These are phyloP conservation scores for Halocynthia roretzi DNA, from an alignment of 23 tunicate genomes.

Conservation along the genomic window DNA sequence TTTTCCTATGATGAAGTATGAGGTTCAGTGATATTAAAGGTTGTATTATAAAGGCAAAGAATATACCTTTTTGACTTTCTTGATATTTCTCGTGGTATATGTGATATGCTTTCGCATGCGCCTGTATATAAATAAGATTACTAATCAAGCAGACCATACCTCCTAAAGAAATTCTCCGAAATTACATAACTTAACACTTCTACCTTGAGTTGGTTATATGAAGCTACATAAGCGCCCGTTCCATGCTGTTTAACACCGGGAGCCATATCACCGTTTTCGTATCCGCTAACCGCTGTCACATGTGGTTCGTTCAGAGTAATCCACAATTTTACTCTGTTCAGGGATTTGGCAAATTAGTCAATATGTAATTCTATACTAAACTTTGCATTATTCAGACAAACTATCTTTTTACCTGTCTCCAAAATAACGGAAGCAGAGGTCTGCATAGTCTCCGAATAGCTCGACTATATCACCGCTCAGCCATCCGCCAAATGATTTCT, in stretches of 20 bases:
- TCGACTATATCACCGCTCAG: conserved; percentile 48
- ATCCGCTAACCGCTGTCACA: conserved; percentile 40
- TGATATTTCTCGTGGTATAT: conserved; percentile 42
- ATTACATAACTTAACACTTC: too few relatives aligned
- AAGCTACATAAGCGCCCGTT: too few relatives aligned
- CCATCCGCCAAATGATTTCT: conserved; percentile 47
- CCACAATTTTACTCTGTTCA: conserved; percentile 54
- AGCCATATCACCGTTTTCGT: conserved; percentile 51
- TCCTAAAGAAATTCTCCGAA: too few relatives aligned
- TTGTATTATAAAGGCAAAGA: too few relatives aligned
- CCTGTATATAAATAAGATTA: neutral
- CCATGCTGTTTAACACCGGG: conserved; percentile 36
- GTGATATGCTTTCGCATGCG: conserved; percentile 65
- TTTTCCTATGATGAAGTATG: conserved; percentile 11
- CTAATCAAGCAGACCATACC: too few relatives aligned
- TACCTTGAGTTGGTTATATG: too few relatives aligned
- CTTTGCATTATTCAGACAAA: too few relatives aligned
- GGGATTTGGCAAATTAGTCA: too few relatives aligned
- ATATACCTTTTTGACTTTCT: conserved; percentile 10
- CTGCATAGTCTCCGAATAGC: conserved; percentile 60
- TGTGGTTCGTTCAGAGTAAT: conserved; percentile 84
- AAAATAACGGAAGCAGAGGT: conserved; percentile 53
- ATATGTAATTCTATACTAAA: too few relatives aligned
- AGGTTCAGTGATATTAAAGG: too few relatives aligned
- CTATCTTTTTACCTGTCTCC: conserved; percentile 22